These are phyloP conservation scores for Synanthedon myopaeformis DNA, from an alignment of 2,888 invertebrate genomes.

Conservation along the genomic window DNA sequence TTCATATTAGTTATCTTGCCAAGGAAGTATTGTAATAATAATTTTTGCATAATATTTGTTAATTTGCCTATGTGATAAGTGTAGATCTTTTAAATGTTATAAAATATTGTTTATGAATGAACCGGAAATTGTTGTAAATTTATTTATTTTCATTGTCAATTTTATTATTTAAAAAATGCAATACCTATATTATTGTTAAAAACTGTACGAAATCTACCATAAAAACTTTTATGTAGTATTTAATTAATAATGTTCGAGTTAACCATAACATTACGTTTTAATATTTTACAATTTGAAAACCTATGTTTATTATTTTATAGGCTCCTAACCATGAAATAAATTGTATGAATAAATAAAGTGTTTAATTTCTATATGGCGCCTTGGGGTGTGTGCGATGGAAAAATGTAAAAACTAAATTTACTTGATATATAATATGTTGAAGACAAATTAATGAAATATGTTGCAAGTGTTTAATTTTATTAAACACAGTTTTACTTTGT, in stretches of 20 bases:
- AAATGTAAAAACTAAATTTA: too few relatives aligned
- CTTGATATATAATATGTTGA: too few relatives aligned
- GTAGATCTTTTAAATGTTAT: constrained; percentile 56
- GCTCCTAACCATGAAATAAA: constrained; percentile 63
- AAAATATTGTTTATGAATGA: constrained; percentile 21
- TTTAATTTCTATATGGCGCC: not conserved
- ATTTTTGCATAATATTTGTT: constrained; percentile 36
- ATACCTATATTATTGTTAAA: constrained; percentile 26
- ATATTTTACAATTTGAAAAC: constrained; percentile 40
- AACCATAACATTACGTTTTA: constrained; percentile 33
- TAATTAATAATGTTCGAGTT: constrained; percentile 47
- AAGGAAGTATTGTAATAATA: constrained; percentile 51
- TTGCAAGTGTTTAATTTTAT: too few relatives aligned
- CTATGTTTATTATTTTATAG: constrained; percentile 44
- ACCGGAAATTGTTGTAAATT: constrained; percentile 33
- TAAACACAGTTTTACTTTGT: too few relatives aligned
- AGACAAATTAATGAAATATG: too few relatives aligned
- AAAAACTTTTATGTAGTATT: constrained; percentile 21
- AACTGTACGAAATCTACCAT: constrained; percentile 58
- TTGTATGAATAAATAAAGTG: constrained; percentile 32
- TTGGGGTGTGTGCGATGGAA: too few relatives aligned
- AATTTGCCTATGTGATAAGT: constrained; percentile 57
- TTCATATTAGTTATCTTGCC: constrained; percentile 59
- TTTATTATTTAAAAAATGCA: constrained; percentile 12
- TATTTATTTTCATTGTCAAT: constrained; percentile 30